Percentiles rank a stretch among this genome's conserved stretches.
Conservation (phyloP, 2,113 vertebrate genomes). For the Odocoileus virginianus region DNA sequence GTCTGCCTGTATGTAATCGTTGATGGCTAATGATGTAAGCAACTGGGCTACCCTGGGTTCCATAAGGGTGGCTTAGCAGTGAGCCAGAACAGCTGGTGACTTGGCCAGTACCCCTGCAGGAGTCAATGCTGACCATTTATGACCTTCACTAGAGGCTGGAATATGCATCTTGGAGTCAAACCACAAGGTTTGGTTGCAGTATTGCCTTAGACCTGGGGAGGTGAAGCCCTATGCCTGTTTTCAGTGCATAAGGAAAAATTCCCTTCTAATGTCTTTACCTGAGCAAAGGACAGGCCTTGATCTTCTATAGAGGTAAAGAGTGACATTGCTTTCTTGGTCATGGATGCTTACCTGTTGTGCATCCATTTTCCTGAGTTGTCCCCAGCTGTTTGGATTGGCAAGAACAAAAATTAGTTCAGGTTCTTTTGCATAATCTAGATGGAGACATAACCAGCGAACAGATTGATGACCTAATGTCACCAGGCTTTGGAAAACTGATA, state of each 20-base stretch:
- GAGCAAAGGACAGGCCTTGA: background rate
- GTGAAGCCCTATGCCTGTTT: too few relatives aligned
- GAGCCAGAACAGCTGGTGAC: background rate
- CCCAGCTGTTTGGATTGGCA: background rate
- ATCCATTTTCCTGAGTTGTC: background rate
- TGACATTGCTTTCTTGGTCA: background rate
- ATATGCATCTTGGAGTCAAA: background rate
- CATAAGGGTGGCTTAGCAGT: background rate
- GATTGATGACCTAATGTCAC: background rate
- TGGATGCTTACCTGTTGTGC: background rate
- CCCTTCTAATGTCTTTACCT: background rate
- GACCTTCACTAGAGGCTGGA: background rate
- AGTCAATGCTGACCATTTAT: background rate
- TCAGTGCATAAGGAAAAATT: background rate
- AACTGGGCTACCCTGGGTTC: background rate
- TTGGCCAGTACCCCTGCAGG: background rate
- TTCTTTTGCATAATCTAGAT: background rate
- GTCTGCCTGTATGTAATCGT: background rate
- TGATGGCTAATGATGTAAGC: background rate
- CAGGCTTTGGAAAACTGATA: background rate
- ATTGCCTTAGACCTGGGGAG: background rate
- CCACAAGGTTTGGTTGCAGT: background rate
- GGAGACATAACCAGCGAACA: background rate
- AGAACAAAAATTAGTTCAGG: background rate
- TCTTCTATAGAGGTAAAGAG: background rate